Conservation (phyloP, 2,888 invertebrate genomes). For the Pediacus dermestoides region DNA sequence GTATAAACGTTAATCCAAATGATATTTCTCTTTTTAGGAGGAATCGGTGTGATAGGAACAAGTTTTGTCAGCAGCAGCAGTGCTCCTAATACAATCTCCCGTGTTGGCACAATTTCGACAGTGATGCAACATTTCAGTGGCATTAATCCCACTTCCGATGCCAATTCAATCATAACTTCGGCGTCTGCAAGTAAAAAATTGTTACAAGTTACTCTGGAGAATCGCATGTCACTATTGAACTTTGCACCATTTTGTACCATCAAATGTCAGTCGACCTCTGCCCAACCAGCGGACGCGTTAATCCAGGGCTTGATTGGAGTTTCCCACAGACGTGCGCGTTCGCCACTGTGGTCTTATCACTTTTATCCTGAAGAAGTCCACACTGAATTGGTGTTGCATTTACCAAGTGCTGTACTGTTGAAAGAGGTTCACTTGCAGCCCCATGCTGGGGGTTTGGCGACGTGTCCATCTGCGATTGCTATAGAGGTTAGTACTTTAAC, state of each 20-base stretch:
- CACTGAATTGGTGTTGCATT: constrained; percentile 79
- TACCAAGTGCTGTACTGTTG: constrained; percentile 85
- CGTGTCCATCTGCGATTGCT: constrained; percentile 85
- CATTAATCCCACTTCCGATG: constrained; percentile 34
- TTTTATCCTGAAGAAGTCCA: constrained; percentile 88
- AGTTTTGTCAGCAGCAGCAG: constrained; percentile 74
- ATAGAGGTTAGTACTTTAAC: constrained; percentile 59
- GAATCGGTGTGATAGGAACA: constrained; percentile 70
- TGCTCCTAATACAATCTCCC: constrained; percentile 61
- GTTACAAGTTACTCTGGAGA: constrained; percentile 57
- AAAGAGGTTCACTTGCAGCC: constrained; percentile 86
- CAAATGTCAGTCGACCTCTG: constrained; percentile 55
- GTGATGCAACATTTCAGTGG: constrained; percentile 64
- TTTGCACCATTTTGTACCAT: constrained; percentile 82
- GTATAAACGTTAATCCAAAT: constrained; percentile 2
- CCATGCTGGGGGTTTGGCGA: constrained; percentile 76
- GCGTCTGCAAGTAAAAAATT: constrained; percentile 43
- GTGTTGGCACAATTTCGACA: constrained; percentile 51
- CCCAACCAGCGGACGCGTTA: constrained; percentile 84
- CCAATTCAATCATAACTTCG: constrained; percentile 31
- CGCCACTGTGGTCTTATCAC: constrained; percentile 94
- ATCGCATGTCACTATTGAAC: constrained; percentile 75
- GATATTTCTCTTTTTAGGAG: constrained; percentile 47
- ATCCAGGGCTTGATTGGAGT: constrained; percentile 64
- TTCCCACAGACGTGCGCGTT: constrained; percentile 78